phyloP scores from a whole-genome alignment of 2,888 invertebrate species.

The Andrena dorsata region DNA sequence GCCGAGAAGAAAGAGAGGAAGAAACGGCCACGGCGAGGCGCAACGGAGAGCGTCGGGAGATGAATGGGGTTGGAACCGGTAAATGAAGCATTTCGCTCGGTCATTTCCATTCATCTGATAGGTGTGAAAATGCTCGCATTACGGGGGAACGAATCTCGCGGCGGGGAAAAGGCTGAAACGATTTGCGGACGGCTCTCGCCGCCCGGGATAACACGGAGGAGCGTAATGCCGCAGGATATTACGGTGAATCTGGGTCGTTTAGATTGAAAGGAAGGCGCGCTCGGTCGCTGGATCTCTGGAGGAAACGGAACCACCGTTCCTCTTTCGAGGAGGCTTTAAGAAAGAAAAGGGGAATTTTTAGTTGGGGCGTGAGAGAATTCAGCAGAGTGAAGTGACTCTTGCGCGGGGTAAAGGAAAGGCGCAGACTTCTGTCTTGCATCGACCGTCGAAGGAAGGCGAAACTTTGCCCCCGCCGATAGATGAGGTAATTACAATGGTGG shows the following conservation, averaged over 20 bases:
- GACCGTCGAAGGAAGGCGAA: slow-evolving; percentile 23
- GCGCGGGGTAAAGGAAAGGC: slow-evolving; percentile 1
- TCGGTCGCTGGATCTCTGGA: background rate
- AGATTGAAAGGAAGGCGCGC: slow-evolving; percentile 1
- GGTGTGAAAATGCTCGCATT: slow-evolving; percentile 36
- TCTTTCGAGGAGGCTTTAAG: too few species aligned
- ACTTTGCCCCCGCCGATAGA: slow-evolving; percentile 49
- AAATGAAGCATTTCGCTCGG: slow-evolving; percentile 48
- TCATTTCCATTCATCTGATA: slow-evolving; percentile 62
- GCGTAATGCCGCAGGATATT: background rate
- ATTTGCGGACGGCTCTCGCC: slow-evolving; percentile 8
- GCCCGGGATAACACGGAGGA: background rate
- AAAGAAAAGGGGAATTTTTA: too few species aligned
- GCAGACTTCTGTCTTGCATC: slow-evolving; percentile 6
- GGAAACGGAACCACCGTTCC: background rate
- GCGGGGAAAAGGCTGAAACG: background rate
- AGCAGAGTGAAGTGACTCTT: background rate
- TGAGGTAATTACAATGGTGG: slow-evolving; percentile 71
- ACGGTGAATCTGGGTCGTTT: slow-evolving; percentile 28
- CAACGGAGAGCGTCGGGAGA: slow-evolving; percentile 16
- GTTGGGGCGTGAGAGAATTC: too few species aligned
- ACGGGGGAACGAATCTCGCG: slow-evolving; percentile 20
- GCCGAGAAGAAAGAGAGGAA: slow-evolving; percentile 41
- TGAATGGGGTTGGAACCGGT: slow-evolving; percentile 48
- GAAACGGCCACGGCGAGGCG: slow-evolving; percentile 19